A percentile compares a stretch with the other conserved stretches of the same genome.
Conservation (phyloP, 2,113 vertebrate genomes). For the Triplophysa tibetana region DNA sequence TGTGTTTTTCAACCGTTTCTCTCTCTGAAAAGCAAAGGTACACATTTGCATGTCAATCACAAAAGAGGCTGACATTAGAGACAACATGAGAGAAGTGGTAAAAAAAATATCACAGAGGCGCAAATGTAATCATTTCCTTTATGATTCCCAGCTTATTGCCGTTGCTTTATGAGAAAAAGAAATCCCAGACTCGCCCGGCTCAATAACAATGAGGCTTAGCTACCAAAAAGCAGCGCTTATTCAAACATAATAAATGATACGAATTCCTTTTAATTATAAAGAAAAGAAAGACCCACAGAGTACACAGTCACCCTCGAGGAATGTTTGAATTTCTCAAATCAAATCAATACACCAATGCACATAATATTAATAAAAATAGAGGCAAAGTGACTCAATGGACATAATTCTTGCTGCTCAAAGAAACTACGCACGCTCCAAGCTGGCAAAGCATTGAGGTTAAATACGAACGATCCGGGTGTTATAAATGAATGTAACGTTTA, state of each 20-base stretch:
- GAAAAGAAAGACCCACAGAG: constrained; percentile 31
- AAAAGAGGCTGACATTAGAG: constrained; percentile 46
- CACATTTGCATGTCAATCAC: constrained; percentile 55
- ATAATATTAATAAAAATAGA: constrained; percentile 55
- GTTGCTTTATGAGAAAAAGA: constrained; percentile 40
- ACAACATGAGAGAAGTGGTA: constrained; percentile 34
- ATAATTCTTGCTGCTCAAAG: constrained; percentile 32
- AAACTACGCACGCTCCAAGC: constrained; percentile 20
- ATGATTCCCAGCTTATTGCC: constrained; percentile 39
- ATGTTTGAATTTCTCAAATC: constrained; percentile 53
- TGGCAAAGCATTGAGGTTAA: constrained; percentile 48
- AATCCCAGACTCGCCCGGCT: constrained; percentile 32
- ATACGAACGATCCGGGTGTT: constrained; percentile 23
- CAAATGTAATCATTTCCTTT: constrained; percentile 53
- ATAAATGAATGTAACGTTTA: constrained; percentile 46
- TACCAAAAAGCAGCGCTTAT: constrained; percentile 38
- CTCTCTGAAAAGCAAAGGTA: constrained; percentile 44
- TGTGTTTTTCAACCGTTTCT: constrained; percentile 45
- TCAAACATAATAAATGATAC: constrained; percentile 55
- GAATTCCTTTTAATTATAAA: constrained; percentile 52
- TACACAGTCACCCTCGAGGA: constrained; percentile 33
- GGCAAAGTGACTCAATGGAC: constrained; percentile 41
- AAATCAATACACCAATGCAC: constrained; percentile 43
- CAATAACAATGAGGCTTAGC: constrained; percentile 46
- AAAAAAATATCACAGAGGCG: constrained; percentile 39